Conservation (phyloP, 2,113 vertebrate species). For the Sapayoa aenigma region DNA sequence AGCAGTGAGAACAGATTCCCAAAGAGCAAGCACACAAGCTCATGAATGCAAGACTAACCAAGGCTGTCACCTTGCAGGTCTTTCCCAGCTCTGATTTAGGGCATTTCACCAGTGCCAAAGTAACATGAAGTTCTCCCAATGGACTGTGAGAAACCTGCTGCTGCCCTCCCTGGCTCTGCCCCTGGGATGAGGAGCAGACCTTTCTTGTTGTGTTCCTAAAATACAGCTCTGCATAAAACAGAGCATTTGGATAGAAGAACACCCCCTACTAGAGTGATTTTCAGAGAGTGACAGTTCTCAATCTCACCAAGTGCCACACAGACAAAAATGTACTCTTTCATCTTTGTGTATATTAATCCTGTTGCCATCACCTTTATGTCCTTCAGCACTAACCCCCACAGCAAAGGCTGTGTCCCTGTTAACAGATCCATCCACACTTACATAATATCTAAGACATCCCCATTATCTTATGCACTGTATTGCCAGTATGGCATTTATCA, state of each 20-base stretch:
- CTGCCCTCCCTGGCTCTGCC: background rate
- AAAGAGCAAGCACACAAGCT: background rate
- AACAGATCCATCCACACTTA: conserved; percentile 37
- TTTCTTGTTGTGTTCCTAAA: background rate
- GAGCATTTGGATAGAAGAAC: background rate
- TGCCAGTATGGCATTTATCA: conserved; percentile 39
- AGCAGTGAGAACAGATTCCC: background rate
- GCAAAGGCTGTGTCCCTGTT: conserved; percentile 21
- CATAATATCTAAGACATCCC: conserved; percentile 36
- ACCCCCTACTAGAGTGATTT: background rate
- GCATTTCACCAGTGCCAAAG: background rate
- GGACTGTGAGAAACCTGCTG: background rate
- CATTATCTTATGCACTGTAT: conserved; percentile 34
- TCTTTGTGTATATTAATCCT: background rate
- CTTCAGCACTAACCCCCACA: background rate
- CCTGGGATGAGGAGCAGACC: background rate
- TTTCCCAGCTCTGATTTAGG: background rate
- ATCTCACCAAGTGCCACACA: background rate
- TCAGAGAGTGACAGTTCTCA: background rate
- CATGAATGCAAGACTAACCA: background rate
- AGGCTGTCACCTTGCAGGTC: background rate
- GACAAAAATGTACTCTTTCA: background rate
- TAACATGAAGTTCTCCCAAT: background rate
- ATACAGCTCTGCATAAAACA: background rate
- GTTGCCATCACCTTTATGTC: background rate